Percentiles rank a stretch among this genome's conserved stretches.
phyloP scores from a whole-genome alignment of 1,140 invertebrate genomes.

The Chrysomallon squamiferum region DNA sequence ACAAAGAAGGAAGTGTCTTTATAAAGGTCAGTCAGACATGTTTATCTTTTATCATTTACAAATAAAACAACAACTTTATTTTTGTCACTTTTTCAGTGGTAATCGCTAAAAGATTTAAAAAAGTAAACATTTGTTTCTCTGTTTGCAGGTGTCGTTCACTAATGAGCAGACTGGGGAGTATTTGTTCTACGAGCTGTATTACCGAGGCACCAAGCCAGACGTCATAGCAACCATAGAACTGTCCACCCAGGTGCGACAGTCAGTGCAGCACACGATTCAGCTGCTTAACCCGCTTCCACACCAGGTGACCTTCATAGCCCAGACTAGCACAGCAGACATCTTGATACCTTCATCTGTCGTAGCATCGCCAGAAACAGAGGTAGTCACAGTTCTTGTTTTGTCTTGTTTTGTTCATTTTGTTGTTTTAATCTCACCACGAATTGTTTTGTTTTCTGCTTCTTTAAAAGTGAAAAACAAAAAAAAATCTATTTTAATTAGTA shows the following conservation, averaged over 20 bases:
- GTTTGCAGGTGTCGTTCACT: conserved; percentile 56
- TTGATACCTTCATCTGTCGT: conserved; percentile 52
- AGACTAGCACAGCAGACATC: conserved; percentile 53
- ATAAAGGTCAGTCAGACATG: conserved; percentile 39
- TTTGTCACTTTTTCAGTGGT: too few species aligned
- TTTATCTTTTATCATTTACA: too few species aligned
- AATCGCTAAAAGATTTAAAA: too few species aligned
- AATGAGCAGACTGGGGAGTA: conserved; percentile 62
- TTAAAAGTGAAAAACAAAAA: neutral
- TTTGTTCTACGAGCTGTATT: conserved; percentile 58
- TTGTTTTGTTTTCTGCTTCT: neutral
- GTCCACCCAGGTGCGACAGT: conserved; percentile 58
- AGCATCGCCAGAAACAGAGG: conserved; percentile 56
- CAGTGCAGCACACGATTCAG: conserved; percentile 48
- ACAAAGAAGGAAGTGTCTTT: conserved; percentile 54
- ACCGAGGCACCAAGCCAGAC: conserved; percentile 55
- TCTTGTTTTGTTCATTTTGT: neutral
- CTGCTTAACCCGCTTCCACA: conserved; percentile 59
- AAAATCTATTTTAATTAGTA: neutral
- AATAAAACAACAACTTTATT: too few species aligned
- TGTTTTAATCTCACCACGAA: neutral
- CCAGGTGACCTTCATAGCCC: conserved; percentile 47
- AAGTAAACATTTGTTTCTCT: conserved; percentile 5
- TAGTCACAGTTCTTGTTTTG: conserved; percentile 26
- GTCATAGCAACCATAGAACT: conserved; percentile 55